Base-by-base conservation (phyloP, 2,797 vertebrate genomes). In the Platyrinchus mystaceus region DNA sequence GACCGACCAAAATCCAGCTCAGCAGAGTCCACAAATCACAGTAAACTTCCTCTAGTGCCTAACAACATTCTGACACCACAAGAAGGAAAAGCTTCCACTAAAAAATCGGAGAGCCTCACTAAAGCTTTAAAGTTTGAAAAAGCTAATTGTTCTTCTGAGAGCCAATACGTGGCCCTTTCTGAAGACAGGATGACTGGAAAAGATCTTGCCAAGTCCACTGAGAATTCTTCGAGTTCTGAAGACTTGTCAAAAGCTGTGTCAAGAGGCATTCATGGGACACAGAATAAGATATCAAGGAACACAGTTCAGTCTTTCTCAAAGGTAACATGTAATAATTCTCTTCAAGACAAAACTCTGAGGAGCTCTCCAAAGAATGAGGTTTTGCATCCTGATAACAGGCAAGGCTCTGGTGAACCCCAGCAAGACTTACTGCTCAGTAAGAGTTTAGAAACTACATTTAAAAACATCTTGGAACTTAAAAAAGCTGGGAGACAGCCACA, bases 391-490 rank as follows among this genome's bases (percentile, higher is more conserved):
- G 97, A 97, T 94, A 94, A 88, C 95, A 92, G 97, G 95, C 97
- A 97, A 95, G 96, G 96, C 68, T 97, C 97, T 58, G 97, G 89
- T 26, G 98, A 97, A 89, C 93, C 94, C 86, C 97, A 97, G 69
- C 94, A 97, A 60, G 98, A 97, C 90, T 97, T 97, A 85, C 97
- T 98, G 94, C 98, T 97, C 88, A 98, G 96, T 52, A 97, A 98
- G 94, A 98, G 98, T 95, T 96, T 98, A 84, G 98, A 99, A 94
- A 98, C 97, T 80, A 98, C 98, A 3, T 98, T 98, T 93, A 99
- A 99, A 97, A 99, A 98, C 87, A 97, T 98, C 95, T 94, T 99
- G 95, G 98, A 99, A 96, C 98, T 98, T 89, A 99, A 99, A 97
- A 98, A 98, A 97, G 97, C 97, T 28, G 98, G 98, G 95, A 98